These are phyloP conservation scores for Uloborus plumipes DNA, from an alignment of 2,888 invertebrate species.

Conservation along the genomic window DNA sequence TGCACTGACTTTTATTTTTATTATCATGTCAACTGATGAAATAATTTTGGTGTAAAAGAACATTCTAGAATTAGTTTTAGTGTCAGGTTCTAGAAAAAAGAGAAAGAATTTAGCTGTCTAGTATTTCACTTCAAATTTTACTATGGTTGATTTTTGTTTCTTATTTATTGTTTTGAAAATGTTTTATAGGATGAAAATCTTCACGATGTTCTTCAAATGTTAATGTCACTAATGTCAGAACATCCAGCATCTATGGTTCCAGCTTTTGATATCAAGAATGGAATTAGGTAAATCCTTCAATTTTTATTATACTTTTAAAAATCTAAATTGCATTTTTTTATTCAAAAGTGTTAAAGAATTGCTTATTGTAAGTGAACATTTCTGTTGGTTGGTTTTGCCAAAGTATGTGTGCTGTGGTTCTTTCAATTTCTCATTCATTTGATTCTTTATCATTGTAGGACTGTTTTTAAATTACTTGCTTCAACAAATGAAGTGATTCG, in stretches of 20 bases:
- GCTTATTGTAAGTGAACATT: background rate
- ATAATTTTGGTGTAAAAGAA: background rate
- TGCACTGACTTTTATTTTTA: too few species aligned
- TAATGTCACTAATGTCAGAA: constrained; percentile 97
- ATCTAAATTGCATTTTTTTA: too few species aligned
- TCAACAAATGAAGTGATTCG: constrained; percentile 96
- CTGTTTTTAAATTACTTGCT: constrained; percentile 95
- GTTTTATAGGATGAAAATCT: constrained; percentile 91
- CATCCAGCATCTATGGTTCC: constrained; percentile 99
- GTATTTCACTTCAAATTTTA: background rate
- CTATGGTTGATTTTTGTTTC: background rate
- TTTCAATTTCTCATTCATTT: background rate
- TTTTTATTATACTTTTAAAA: too few species aligned
- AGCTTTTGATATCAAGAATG: constrained; percentile 97
- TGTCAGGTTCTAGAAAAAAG: background rate
- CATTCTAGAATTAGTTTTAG: too few species aligned
- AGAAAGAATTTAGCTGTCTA: background rate
- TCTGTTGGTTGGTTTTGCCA: background rate
- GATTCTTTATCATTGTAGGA: constrained; percentile 74
- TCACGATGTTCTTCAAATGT: constrained; percentile 96
- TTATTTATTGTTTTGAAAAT: background rate
- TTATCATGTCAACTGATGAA: too few species aligned
- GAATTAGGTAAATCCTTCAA: constrained; percentile 76
- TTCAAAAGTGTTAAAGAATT: too few species aligned
- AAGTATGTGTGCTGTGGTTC: background rate